These are phyloP conservation scores for Hydropsyche tenuis DNA, from an alignment of 1,140 invertebrate genomes.

Conservation along the genomic window DNA sequence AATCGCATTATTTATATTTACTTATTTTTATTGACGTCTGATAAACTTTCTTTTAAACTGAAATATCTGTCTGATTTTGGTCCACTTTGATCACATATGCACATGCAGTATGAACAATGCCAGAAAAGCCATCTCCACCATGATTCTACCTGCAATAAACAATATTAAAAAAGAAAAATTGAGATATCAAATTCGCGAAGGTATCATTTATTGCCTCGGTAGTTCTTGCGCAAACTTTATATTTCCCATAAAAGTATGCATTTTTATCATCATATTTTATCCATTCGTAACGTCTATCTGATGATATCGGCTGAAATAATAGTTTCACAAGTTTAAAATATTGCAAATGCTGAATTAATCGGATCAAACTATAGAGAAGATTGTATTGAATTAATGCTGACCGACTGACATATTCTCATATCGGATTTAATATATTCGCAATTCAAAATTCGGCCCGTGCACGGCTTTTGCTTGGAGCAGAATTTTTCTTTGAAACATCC, in stretches of 20 bases:
- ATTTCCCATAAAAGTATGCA: conserved; percentile 69
- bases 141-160: conserved; percentile 69
- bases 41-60: conserved; percentile 71
- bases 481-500: conserved; percentile 75
- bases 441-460: conserved; percentile 76
- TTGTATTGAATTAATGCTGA: conserved; percentile 62
- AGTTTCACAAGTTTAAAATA: too few species aligned
- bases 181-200: too few species aligned
- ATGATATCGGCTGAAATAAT: too few species aligned
- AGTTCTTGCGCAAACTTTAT: conserved; percentile 65
- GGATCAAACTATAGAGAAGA: too few species aligned
- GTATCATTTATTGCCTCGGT: too few species aligned
- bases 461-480: conserved; percentile 71
- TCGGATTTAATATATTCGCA: conserved; percentile 85
- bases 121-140: conserved; percentile 89
- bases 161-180: too few species aligned
- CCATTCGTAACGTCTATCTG: conserved; percentile 78
- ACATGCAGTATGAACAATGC: conserved; percentile 92
- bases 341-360: conserved; percentile 54
- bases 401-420: conserved; percentile 81
- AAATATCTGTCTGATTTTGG: conserved; percentile 79
- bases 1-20: conserved; percentile 55
- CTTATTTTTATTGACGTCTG: conserved; percentile 77
- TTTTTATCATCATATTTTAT: conserved; percentile 78
- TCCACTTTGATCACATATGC: conserved; percentile 75